A percentile compares a stretch with the other conserved stretches of the same genome.
phyloP scores from a whole-genome alignment of 2,888 invertebrate species.

The Pyrrhia umbra region DNA sequence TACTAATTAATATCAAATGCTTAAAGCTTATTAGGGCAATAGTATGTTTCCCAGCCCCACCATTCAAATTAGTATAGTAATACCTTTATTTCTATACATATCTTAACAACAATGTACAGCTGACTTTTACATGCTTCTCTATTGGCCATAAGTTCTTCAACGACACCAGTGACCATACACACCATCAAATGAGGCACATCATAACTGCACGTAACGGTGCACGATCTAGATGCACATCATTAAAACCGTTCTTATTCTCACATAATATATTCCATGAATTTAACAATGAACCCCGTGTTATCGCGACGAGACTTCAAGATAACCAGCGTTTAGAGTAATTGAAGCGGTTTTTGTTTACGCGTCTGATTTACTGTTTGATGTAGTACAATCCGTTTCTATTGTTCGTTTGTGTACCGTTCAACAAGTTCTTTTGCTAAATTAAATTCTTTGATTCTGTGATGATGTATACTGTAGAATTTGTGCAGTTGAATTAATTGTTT shows the following conservation, averaged over 20 bases:
- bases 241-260: slow-evolving; percentile 60
- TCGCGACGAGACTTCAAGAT: slow-evolving; percentile 19
- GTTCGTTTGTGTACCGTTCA: slow-evolving; percentile 31
- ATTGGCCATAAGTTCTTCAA: background rate
- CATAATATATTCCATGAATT: slow-evolving; percentile 59
- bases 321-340: slow-evolving; percentile 36
- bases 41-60: too few species aligned
- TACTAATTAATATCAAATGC: too few species aligned
- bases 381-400: slow-evolving; percentile 31
- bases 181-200: slow-evolving; percentile 39
- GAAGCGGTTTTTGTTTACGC: slow-evolving; percentile 41
- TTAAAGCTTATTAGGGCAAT: too few species aligned
- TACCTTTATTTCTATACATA: background rate
- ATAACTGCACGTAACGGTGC: slow-evolving; percentile 47
- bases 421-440: slow-evolving; percentile 11
- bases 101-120: background rate
- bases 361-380: slow-evolving; percentile 12
- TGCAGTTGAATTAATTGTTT: too few species aligned
- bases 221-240: slow-evolving; percentile 43
- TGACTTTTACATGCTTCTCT: background rate
- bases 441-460: slow-evolving; percentile 23
- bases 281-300: slow-evolving; percentile 41
- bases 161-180: slow-evolving; percentile 20
- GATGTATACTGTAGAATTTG: slow-evolving; percentile 8
- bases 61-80: background rate